Conservation (phyloP, 2,113 vertebrate genomes). For the Hyla sarda region DNA sequence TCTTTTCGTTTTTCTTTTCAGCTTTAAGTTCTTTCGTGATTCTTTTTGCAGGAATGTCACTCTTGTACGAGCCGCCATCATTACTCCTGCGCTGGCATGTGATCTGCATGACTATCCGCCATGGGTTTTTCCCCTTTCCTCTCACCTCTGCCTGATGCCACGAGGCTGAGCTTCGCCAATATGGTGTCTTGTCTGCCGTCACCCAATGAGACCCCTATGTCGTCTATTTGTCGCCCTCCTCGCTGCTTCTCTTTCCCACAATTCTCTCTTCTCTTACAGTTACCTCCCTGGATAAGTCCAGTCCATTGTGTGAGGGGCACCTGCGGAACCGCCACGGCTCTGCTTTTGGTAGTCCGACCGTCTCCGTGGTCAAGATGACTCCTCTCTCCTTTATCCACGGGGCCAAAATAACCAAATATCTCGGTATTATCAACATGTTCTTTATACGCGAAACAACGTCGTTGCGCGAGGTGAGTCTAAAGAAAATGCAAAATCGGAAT, state of each 20-base stretch:
- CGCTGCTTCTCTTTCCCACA: background rate
- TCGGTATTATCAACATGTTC: constrained; percentile 99
- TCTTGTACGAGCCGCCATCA: constrained; percentile 62
- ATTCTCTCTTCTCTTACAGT: constrained; percentile 71
- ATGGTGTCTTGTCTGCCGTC: constrained; percentile 80
- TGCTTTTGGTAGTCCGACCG: constrained; percentile 77
- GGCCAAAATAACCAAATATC: constrained; percentile 93
- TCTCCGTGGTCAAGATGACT: constrained; percentile 96
- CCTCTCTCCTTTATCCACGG: constrained; percentile 95
- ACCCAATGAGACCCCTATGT: constrained; percentile 57
- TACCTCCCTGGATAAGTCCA: constrained; percentile 88
- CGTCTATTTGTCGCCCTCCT: background rate
- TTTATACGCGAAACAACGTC: constrained; percentile 98
- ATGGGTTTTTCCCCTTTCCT: background rate
- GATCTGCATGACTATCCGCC: constrained; percentile 75
- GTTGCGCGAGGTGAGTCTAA: constrained; percentile 86
- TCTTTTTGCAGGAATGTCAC: constrained; percentile 83
- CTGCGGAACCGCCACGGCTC: constrained; percentile 80
- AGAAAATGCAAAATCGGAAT: background rate
- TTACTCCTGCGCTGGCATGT: constrained; percentile 72
- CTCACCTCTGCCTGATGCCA: constrained; percentile 69
- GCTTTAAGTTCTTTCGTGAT: constrained; percentile 74
- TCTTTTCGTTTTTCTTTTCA: constrained; percentile 59
- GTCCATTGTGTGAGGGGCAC: constrained; percentile 85
- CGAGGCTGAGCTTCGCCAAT: constrained; percentile 80